These are phyloP conservation scores for Nephrotoma flavescens DNA, from an alignment of 2,888 invertebrate genomes.

Conservation along the genomic window DNA sequence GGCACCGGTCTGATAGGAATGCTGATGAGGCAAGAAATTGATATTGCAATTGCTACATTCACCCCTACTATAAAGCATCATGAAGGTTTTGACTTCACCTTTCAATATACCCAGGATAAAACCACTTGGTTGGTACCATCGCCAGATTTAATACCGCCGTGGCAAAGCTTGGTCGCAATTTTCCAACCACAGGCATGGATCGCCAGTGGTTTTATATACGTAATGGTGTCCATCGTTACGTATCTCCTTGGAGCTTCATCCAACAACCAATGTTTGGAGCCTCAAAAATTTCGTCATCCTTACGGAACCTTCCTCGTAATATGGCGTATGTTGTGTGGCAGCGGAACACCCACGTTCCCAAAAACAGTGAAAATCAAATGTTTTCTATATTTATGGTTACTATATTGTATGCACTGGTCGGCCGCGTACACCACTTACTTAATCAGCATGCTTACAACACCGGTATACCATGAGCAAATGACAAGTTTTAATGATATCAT, in stretches of 20 bases:
- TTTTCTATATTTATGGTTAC: not conserved
- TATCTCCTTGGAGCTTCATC: not conserved
- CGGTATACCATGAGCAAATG: not conserved
- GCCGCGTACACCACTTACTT: not conserved
- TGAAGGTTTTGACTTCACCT: constrained; percentile 4
- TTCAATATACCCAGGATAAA: constrained; percentile 7
- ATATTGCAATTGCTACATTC: constrained; percentile 5
- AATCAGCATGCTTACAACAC: constrained; percentile 1
- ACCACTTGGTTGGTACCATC: constrained; percentile 6
- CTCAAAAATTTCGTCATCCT: not conserved
- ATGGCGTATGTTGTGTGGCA: not conserved
- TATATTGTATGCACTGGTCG: constrained; percentile 1
- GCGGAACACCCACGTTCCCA: not conserved
- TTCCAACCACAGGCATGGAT: constrained; percentile 2
- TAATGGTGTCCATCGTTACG: not conserved
- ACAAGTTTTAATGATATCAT: constrained; percentile 1
- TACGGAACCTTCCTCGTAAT: not conserved
- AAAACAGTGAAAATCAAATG: not conserved
- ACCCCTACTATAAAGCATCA: not conserved
- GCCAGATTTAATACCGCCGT: not conserved
- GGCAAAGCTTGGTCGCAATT: constrained; percentile 3
- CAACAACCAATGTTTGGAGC: not conserved
- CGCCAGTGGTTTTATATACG: not conserved
- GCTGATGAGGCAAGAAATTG: not conserved
- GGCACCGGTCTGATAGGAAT: constrained; percentile 5